Percentiles rank a stretch among this genome's conserved stretches.
These are phyloP conservation scores for Oxyruncus cristatus DNA, from an alignment of 2,113 vertebrate genomes.

Conservation along the genomic window DNA sequence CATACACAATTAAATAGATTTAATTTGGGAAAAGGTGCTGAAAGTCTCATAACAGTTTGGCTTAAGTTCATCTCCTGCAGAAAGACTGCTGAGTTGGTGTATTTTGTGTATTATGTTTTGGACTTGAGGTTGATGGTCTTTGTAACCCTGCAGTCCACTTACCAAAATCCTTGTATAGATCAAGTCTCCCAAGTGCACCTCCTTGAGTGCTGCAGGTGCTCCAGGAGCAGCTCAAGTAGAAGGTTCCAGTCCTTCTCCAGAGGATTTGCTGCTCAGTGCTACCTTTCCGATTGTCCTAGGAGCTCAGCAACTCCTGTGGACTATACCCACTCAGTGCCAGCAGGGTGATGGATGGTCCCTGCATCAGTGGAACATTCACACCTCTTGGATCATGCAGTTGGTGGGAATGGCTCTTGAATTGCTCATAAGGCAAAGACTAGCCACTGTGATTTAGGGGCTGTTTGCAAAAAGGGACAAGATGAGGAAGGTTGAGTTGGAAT, in stretches of 20 bases:
- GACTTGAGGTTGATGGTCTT: background rate
- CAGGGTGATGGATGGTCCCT: background rate
- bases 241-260: background rate
- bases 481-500: background rate
- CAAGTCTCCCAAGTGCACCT: background rate
- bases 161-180: background rate
- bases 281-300: background rate
- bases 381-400: accelerated
- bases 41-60: background rate
- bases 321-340: accelerated
- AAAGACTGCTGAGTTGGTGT: background rate
- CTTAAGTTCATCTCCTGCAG: background rate
- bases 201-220: background rate
- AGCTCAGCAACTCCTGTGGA: background rate
- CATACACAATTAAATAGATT: background rate
- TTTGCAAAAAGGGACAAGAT: background rate
- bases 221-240: background rate
- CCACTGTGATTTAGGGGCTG: background rate
- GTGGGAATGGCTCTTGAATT: background rate
- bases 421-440: accelerated
- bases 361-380: background rate
- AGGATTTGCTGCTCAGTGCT: background rate
- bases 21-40: background rate
- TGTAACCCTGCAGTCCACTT: background rate
- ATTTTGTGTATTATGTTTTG: background rate